A percentile compares a stretch with the other conserved stretches of the same genome.
These are phyloP conservation scores for Hirtodrosophila confusa DNA, from an alignment of 2,888 invertebrate genomes.

Conservation along the genomic window DNA sequence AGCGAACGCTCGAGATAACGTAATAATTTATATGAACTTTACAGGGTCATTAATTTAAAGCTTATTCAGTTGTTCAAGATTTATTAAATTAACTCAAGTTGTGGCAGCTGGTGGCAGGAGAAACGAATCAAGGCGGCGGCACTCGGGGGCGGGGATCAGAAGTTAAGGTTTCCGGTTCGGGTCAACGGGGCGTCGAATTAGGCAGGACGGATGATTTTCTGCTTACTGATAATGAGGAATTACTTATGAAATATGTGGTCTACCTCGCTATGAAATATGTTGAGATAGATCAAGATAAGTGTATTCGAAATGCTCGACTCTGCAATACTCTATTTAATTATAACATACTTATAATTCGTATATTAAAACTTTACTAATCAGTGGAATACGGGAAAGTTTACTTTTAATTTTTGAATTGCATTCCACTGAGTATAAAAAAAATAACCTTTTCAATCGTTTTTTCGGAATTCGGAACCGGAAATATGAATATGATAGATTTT, in stretches of 20 bases:
- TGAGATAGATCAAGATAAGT: not conserved
- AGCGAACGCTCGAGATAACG: constrained; percentile 63
- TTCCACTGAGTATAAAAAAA: no score
- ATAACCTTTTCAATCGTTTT: no score
- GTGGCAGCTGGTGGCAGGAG: constrained; percentile 56
- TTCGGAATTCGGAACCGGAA: no score
- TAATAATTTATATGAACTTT: constrained; percentile 82
- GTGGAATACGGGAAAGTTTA: no score
- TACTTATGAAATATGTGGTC: constrained; percentile 3
- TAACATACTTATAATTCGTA: no score
- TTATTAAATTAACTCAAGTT: constrained; percentile 83
- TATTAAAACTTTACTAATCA: no score
- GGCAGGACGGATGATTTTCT: constrained; percentile 4
- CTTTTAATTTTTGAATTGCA: no score
- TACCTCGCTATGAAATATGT: not conserved
- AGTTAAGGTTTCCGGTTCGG: constrained; percentile 12
- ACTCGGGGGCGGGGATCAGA: not conserved
- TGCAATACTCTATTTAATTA: no score
- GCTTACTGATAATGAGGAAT: constrained; percentile 24
- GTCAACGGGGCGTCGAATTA: constrained; percentile 2
- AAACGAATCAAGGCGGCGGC: constrained; percentile 5
- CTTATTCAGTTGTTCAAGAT: constrained; percentile 83
- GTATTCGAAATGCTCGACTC: not conserved
- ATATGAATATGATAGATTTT: no score
- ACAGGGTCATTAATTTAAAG: constrained; percentile 83